Conservation (phyloP, 2,888 invertebrate species). For the Cataglyphis altisquamis region DNA sequence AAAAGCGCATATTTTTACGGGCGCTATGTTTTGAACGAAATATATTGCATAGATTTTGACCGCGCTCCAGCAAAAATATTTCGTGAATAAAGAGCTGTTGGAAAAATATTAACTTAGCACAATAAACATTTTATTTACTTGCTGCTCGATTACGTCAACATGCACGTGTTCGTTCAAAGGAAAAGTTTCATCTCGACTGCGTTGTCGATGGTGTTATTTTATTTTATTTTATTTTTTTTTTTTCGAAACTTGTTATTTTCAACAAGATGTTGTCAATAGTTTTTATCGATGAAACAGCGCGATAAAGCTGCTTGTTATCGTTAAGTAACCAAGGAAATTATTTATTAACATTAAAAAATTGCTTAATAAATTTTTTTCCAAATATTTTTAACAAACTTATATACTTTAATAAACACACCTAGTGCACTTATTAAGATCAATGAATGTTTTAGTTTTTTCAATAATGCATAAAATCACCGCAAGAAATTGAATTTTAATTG, state of each 20-base stretch:
- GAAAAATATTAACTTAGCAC: slow-evolving; percentile 45
- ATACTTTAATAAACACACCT: background rate
- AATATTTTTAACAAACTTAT: background rate
- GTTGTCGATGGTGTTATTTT: slow-evolving; percentile 39
- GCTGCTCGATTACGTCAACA: slow-evolving; percentile 5
- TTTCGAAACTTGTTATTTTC: slow-evolving; percentile 33
- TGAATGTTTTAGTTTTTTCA: background rate
- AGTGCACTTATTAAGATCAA: too few relatives aligned
- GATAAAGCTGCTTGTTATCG: background rate
- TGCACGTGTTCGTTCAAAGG: slow-evolving; percentile 31
- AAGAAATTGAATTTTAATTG: slow-evolving; percentile 3
- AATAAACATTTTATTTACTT: slow-evolving; percentile 53
- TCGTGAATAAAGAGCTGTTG: slow-evolving; percentile 37
- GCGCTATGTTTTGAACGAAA: background rate
- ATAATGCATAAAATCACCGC: background rate
- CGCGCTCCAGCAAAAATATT: slow-evolving; percentile 28
- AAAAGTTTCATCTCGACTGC: slow-evolving; percentile 20
- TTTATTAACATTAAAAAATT: slow-evolving; percentile 7
- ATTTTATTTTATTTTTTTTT: slow-evolving; percentile 36
- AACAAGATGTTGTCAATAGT: background rate
- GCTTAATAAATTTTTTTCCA: slow-evolving; percentile 1
- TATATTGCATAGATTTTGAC: slow-evolving; percentile 3
- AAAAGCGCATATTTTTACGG: background rate
- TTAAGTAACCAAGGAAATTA: background rate
- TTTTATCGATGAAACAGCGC: slow-evolving; percentile 10